phyloP scores from a whole-genome alignment of 2,888 invertebrate species.

The Gortyna flavago region DNA sequence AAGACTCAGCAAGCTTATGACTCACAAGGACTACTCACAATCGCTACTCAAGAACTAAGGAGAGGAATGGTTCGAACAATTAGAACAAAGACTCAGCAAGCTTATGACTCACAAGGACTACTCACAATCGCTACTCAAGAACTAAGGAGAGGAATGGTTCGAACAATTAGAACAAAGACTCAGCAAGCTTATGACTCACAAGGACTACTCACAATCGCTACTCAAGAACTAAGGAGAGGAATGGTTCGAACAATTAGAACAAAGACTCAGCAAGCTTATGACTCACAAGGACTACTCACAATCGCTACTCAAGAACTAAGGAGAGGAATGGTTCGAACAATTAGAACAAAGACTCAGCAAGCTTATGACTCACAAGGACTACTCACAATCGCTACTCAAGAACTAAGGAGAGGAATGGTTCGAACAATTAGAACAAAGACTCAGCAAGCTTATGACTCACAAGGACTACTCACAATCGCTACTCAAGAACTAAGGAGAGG shows the following conservation, averaged over 20 bases:
- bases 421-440: too few species aligned
- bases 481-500: background rate
- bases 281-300: background rate
- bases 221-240: background rate
- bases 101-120: background rate
- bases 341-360: too few species aligned
- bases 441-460: background rate
- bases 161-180: too few species aligned
- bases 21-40: background rate
- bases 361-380: background rate
- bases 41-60: background rate
- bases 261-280: background rate
- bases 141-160: background rate
- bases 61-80: background rate
- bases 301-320: background rate
- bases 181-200: background rate
- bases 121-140: background rate
- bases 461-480: background rate
- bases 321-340: background rate
- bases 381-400: background rate
- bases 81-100: too few species aligned
- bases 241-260: too few species aligned
- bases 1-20: background rate
- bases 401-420: background rate
- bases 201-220: background rate